phyloP scores from a whole-genome alignment of 2,888 invertebrate genomes.

The Ethmia dodecea region DNA sequence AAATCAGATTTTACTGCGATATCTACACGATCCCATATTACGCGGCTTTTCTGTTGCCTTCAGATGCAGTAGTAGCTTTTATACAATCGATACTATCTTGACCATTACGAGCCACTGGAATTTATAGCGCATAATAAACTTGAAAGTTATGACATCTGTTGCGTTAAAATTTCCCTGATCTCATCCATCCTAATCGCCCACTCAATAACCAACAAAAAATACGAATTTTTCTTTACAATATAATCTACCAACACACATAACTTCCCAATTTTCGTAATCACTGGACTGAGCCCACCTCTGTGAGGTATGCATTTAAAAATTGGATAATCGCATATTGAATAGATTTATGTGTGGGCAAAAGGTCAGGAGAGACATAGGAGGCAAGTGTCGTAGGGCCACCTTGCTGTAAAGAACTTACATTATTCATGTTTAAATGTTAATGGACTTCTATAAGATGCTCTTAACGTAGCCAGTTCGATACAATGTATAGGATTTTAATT shows the following conservation, averaged over 20 bases:
- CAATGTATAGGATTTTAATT: slow-evolving; percentile 19
- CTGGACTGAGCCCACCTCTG: slow-evolving; percentile 7
- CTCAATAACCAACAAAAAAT: neutral
- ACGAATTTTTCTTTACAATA: neutral
- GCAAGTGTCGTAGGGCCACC: slow-evolving; percentile 19
- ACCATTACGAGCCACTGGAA: too few relatives aligned
- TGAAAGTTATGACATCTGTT: slow-evolving; percentile 1
- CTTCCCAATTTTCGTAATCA: slow-evolving; percentile 11
- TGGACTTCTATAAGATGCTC: slow-evolving; percentile 23
- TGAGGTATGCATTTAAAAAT: slow-evolving; percentile 18
- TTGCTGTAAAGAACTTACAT: slow-evolving; percentile 21
- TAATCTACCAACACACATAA: too few relatives aligned
- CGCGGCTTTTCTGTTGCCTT: slow-evolving; percentile 5
- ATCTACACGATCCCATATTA: slow-evolving; percentile 12
- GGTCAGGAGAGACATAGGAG: slow-evolving; percentile 18
- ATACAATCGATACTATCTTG: too few relatives aligned
- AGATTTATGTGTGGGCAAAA: slow-evolving; percentile 23
- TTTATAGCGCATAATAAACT: neutral
- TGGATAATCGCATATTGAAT: slow-evolving; percentile 23
- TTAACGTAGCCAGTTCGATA: slow-evolving; percentile 18
- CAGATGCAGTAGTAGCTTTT: too few relatives aligned
- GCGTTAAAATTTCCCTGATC: too few relatives aligned
- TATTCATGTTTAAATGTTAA: slow-evolving; percentile 33
- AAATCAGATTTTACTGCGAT: slow-evolving; percentile 32
- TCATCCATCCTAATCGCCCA: neutral